Percentiles rank a stretch among this genome's conserved stretches.
Conservation (phyloP, 2,888 invertebrate genomes). For the Standfussiana lucernea region DNA sequence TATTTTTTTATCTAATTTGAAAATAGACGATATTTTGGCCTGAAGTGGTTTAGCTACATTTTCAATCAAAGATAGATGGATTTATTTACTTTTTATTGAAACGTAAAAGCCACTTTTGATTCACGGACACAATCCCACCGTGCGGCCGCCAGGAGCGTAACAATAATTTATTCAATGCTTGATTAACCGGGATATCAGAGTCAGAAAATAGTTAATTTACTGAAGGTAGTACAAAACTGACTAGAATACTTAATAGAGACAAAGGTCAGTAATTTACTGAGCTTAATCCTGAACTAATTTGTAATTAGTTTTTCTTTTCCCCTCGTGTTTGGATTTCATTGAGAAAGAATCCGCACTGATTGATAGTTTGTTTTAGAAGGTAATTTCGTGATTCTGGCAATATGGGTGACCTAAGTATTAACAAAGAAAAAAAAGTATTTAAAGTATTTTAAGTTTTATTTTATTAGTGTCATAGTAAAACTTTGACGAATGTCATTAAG, state of each 20-base stretch:
- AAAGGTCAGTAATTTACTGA: conserved; percentile 60
- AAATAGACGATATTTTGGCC: background rate
- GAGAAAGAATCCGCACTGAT: conserved; percentile 14
- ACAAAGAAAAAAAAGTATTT: too few relatives aligned
- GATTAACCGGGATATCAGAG: conserved; percentile 56
- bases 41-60: background rate
- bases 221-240: conserved; percentile 48
- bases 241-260: conserved; percentile 67
- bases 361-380: conserved; percentile 8
- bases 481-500: background rate
- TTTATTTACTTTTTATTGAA: conserved; percentile 5
- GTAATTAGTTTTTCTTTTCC: conserved; percentile 43
- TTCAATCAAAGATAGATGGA: background rate
- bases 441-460: too few relatives aligned
- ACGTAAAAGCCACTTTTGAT: conserved; percentile 30
- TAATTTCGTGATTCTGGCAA: background rate
- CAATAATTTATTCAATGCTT: conserved; percentile 65
- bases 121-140: background rate
- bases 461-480: background rate
- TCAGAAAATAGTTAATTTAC: conserved; percentile 60
- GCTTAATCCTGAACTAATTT: conserved; percentile 57
- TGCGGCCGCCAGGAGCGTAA: background rate
- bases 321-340: conserved; percentile 23
- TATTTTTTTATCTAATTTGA: background rate
- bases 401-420: background rate